Base-by-base conservation (phyloP, 2,797 vertebrate genomes). In the Manis crassicaudata region DNA sequence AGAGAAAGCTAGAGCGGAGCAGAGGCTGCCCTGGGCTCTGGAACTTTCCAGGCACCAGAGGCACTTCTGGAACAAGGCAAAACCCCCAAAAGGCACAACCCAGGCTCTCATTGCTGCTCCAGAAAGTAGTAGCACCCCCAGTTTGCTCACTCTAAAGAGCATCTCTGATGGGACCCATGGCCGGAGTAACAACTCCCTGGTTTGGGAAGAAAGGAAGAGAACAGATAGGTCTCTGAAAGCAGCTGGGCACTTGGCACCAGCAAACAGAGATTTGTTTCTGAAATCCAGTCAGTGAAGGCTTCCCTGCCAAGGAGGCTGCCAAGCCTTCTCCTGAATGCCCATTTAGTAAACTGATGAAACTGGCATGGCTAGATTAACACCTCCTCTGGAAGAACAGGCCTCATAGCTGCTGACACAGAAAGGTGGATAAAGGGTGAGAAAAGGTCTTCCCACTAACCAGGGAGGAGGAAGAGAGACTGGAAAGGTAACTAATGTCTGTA, bases 261-360 rank as follows among this genome's bases (percentile, higher is more conserved):
- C 76, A 88, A 46, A 50, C 46, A 60, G 62, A 72, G 52, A 76
- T 32, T 83, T 32, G 27, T 6, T 92, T 92, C 77, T 95, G 80
- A 97, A 92, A 68, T 37, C 50, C 8, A 4, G 32, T 93, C 90
- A 62, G 12, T 20, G 50, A 91, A 90, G 80, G 3, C 14, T 85
- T 95, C 37, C 35, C 58, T 85, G 62, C 50, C 63, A 76, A 81
- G 50, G 9, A 73, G 18, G 0, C 63, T 94, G 67, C 82, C 90
- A 95, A 93, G 56, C 5, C 84, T 81, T 73, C 76, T 85, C 52
- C 52, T 86, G 68, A 88, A 89, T 73, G 88, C 94, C 5, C n/a
- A 1, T 35, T 56, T 72, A 81, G 79, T 50, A 96, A 92, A 72
- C n/a, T 58, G 50, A 95, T 89, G 35, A 88, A 87, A 82, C 70